A percentile compares a stretch with the other conserved stretches of the same genome.
These are phyloP conservation scores for Apamea anceps DNA, from an alignment of 2,888 invertebrate species.

Conservation along the genomic window DNA sequence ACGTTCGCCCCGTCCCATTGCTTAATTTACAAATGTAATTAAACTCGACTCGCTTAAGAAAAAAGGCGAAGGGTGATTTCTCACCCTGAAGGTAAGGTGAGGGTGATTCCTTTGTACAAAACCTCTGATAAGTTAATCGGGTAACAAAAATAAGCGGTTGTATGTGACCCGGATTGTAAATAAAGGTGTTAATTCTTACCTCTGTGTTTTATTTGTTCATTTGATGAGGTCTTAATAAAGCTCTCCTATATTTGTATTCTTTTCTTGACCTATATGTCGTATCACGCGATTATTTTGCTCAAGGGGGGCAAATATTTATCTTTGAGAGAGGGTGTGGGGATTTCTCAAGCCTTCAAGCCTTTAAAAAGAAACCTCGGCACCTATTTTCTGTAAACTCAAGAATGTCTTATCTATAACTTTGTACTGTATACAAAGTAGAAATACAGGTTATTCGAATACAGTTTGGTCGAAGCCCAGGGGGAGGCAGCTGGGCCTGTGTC, in stretches of 20 bases:
- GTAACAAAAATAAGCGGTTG: conserved; percentile 58
- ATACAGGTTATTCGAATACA: no score
- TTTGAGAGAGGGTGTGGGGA: no score
- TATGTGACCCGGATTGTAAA: conserved; percentile 60
- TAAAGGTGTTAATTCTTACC: conserved; percentile 45
- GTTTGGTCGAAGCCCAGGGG: no score
- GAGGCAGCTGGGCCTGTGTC: no score
- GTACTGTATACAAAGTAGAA: background rate
- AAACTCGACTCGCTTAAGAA: conserved; percentile 61
- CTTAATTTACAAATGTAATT: conserved; percentile 71
- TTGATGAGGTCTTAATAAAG: conserved; percentile 18
- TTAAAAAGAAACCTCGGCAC: background rate
- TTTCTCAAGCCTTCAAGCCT: background rate
- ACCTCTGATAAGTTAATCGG: conserved; percentile 67
- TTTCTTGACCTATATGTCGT: background rate
- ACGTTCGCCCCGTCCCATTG: conserved; percentile 65
- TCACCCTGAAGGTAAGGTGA: conserved; percentile 59
- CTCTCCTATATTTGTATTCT: background rate
- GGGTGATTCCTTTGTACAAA: conserved; percentile 61
- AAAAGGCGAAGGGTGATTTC: conserved; percentile 63
- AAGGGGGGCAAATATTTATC: no score
- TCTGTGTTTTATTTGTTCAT: conserved; percentile 29
- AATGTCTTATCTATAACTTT: background rate
- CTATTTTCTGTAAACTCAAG: background rate
- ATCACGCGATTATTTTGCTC: background rate